phyloP scores from a whole-genome alignment of 53 echinoderm and acorn worm species.

The Stichopus horrens region DNA sequence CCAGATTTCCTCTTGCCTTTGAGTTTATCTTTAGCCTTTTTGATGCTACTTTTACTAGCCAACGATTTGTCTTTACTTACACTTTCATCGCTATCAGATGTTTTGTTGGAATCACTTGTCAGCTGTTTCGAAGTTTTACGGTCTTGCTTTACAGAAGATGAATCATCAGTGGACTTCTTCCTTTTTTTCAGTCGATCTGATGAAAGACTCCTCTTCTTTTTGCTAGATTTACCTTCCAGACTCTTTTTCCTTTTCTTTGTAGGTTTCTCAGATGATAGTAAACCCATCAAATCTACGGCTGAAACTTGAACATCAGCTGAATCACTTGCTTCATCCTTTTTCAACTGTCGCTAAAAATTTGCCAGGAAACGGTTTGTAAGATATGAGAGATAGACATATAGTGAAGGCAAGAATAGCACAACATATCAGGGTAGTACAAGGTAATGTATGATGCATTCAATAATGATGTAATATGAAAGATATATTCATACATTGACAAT shows the following conservation, averaged over 20 bases:
- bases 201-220: slow-evolving; percentile 41
- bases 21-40: slow-evolving; percentile 27
- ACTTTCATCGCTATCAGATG: background rate
- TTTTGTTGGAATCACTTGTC: slow-evolving; percentile 22
- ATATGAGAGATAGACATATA: too few species aligned
- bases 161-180: slow-evolving; percentile 25
- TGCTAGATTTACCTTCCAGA: slow-evolving; percentile 21
- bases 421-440: too few species aligned
- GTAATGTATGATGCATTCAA: too few species aligned
- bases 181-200: slow-evolving; percentile 32
- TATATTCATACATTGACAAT: too few species aligned
- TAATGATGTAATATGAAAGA: too few species aligned
- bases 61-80: background rate
- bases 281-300: slow-evolving; percentile 29
- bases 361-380: too few species aligned
- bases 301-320: slow-evolving; percentile 24
- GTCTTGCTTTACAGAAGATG: slow-evolving; percentile 20
- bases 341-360: slow-evolving; percentile 20
- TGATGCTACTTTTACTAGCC: background rate
- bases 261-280: slow-evolving; percentile 32
- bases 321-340: background rate
- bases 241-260: slow-evolving; percentile 48
- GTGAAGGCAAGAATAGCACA: too few species aligned
- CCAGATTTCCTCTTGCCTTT: background rate
- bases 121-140: slow-evolving; percentile 2